These are phyloP conservation scores for Colistium nudipinnis DNA, from an alignment of 2,113 vertebrate species.

Conservation along the genomic window DNA sequence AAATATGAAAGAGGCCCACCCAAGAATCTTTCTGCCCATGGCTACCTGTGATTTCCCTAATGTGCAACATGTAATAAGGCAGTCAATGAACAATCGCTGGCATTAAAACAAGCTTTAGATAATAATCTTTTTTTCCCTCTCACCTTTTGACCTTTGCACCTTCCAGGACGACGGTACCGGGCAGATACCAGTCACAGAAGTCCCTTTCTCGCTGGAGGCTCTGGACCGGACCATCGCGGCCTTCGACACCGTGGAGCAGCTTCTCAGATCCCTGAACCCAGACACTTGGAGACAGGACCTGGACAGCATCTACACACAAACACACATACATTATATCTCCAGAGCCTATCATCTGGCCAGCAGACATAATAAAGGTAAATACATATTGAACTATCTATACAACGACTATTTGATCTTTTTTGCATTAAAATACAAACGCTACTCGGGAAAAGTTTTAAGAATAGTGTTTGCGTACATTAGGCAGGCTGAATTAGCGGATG, in stretches of 20 bases:
- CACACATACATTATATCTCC: conserved; percentile 84
- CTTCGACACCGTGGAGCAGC: conserved; percentile 92
- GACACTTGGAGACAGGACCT: conserved; percentile 94
- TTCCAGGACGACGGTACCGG: conserved; percentile 45
- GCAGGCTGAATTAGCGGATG: neutral
- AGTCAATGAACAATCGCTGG: neutral
- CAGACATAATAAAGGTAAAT: conserved; percentile 90
- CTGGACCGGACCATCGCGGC: conserved; percentile 90
- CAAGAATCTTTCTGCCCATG: neutral
- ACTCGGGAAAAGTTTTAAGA: neutral
- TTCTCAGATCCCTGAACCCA: conserved; percentile 89
- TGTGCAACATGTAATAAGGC: neutral
- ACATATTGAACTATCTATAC: no score
- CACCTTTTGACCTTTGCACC: conserved; percentile 14
- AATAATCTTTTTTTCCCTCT: neutral
- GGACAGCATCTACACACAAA: conserved; percentile 88
- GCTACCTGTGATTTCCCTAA: neutral
- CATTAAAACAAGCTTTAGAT: neutral
- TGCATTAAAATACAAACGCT: no score
- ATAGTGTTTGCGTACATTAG: neutral
- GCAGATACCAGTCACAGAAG: conserved; percentile 80
- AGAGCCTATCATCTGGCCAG: conserved; percentile 86
- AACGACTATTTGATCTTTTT: no score
- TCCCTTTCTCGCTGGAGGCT: conserved; percentile 84
- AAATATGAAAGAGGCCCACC: neutral